These are phyloP conservation scores for Plagodis dolabraria DNA, from an alignment of 2,888 invertebrate species.

Conservation along the genomic window DNA sequence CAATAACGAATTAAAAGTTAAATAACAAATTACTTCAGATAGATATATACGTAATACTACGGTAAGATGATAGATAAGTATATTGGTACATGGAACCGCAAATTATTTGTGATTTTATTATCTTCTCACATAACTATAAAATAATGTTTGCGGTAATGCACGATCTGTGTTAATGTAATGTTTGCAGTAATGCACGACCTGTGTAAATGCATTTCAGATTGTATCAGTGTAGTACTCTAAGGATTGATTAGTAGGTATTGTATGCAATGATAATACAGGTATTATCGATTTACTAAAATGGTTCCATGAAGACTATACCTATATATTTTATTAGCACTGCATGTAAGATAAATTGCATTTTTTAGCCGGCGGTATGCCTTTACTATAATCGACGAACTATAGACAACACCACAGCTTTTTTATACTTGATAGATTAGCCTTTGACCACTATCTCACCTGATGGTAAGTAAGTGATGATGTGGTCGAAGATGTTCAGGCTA, in stretches of 20 bases:
- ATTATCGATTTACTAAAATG: neutral
- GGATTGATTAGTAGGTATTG: constrained; percentile 1
- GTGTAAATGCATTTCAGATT: constrained; percentile 8
- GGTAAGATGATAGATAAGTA: too few relatives aligned
- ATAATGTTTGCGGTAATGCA: constrained; percentile 24
- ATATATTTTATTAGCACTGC: too few relatives aligned
- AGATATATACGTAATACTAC: constrained; percentile 12
- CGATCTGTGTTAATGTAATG: constrained; percentile 25
- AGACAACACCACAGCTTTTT: too few relatives aligned
- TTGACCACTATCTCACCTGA: too few relatives aligned
- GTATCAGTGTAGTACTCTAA: constrained; percentile 2
- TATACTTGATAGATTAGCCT: too few relatives aligned
- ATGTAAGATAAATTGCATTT: too few relatives aligned
- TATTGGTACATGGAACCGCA: neutral
- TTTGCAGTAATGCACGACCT: constrained; percentile 28
- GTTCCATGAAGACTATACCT: too few relatives aligned
- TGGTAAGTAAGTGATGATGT: too few relatives aligned
- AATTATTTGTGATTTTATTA: constrained; percentile 26
- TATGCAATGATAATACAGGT: neutral
- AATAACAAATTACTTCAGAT: constrained; percentile 1
- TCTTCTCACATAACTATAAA: neutral
- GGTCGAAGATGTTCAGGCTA: too few relatives aligned
- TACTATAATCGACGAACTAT: too few relatives aligned
- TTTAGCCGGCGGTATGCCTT: too few relatives aligned
- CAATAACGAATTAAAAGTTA: neutral